These are phyloP conservation scores for Hippopotamyrus pictus DNA, from an alignment of 2,797 vertebrate species.

Conservation along the genomic window DNA sequence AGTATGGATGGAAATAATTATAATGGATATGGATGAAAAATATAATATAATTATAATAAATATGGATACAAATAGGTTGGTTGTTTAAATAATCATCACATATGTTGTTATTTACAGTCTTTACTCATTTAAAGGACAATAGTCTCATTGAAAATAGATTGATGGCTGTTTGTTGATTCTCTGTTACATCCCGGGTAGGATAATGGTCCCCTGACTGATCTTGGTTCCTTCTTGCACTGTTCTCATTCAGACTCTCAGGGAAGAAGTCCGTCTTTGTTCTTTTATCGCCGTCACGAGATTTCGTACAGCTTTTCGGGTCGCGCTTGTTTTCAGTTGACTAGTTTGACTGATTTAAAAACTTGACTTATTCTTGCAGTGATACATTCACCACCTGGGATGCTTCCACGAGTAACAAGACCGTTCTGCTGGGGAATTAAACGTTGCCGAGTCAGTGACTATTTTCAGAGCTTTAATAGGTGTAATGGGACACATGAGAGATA, in stretches of 20 bases:
- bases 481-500: neutral
- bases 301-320: neutral
- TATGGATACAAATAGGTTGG: neutral
- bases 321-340: neutral
- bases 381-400: neutral
- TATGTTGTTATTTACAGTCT: neutral
- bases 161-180: neutral
- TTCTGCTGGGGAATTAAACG: neutral
- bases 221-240: neutral
- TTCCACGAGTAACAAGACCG: neutral
- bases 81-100: neutral
- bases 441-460: neutral
- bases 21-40: neutral
- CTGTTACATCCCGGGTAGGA: neutral
- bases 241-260: neutral
- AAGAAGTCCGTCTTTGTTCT: neutral
- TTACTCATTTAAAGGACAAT: neutral
- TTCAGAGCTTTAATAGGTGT: neutral
- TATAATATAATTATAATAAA: neutral
- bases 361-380: neutral
- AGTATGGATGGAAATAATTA: neutral
- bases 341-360: neutral
- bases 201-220: neutral
- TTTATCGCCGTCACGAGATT: neutral
- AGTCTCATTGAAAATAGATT: neutral